Evolutionary conservation across 1,140 invertebrate genomes (phyloP).

Genomic region (Schmidtea mediterranea): DNA sequence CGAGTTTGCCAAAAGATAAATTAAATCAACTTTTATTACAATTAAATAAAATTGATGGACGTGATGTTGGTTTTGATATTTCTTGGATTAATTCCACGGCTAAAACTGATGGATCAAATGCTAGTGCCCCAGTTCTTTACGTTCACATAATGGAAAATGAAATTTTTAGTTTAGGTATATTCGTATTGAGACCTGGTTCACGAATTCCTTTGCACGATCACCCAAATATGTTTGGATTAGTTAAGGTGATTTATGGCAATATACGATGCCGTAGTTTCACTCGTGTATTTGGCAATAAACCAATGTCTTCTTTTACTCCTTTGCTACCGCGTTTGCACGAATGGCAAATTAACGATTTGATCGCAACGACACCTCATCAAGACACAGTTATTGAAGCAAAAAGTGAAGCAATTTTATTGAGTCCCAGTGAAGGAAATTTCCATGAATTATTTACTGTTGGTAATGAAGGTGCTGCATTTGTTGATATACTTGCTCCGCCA

Average conservation of each 20-base stretch:
- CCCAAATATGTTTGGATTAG: conserved; percentile 59
- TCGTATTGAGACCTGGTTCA: conserved; percentile 43
- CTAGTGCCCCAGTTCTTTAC: conserved; percentile 48
- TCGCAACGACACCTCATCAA: neutral
- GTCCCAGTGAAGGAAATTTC: conserved; percentile 45
- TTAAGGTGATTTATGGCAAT: conserved; percentile 47
- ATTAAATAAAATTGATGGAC: neutral
- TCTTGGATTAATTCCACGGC: neutral
- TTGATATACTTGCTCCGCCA: conserved; percentile 64
- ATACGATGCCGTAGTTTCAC: conserved; percentile 16
- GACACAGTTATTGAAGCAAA: conserved; percentile 12
- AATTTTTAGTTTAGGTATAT: conserved; percentile 50
- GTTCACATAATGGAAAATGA: conserved; percentile 52
- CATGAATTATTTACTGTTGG: conserved; percentile 44
- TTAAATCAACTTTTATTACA: neutral
- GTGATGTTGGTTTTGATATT: neutral
- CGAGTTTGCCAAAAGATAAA: neutral
- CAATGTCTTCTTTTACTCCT: neutral
- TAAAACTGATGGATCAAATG: conserved; percentile 4
- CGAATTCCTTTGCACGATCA: conserved; percentile 64
- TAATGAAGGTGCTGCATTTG: conserved; percentile 41
- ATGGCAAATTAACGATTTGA: conserved; percentile 8
- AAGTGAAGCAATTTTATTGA: conserved; percentile 34
- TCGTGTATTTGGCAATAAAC: neutral
- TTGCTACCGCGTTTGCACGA: conserved; percentile 1